A percentile compares a stretch with the other conserved stretches of the same genome.
Evolutionary conservation across 1,140 invertebrate genomes (phyloP).

Genomic region (Nasonia giraulti): DNA sequence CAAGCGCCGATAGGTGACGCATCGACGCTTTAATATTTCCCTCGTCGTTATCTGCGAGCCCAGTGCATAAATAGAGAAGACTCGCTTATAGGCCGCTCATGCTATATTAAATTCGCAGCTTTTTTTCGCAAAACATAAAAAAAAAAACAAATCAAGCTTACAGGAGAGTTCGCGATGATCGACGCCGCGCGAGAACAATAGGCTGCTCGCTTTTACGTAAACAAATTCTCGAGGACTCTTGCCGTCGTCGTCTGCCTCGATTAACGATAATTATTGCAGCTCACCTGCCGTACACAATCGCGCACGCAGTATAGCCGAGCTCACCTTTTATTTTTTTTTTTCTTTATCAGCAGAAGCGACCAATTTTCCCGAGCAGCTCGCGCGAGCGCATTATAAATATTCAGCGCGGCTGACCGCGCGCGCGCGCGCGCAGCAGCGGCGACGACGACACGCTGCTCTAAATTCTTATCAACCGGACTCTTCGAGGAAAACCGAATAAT

Average conservation of each 20-base stretch:
- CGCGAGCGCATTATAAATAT: slow-evolving; percentile 50
- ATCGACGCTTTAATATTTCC: too few species aligned
- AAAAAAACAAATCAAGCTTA: too few species aligned
- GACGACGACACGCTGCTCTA: slow-evolving; percentile 37
- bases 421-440: background rate
- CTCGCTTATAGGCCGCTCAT: too few species aligned
- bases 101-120: too few species aligned
- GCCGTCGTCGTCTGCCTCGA: background rate
- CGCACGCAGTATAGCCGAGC: too few species aligned
- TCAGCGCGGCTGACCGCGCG: slow-evolving; percentile 41
- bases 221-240: slow-evolving; percentile 38
- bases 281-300: background rate
- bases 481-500: slow-evolving; percentile 46
- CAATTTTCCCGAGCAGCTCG: slow-evolving; percentile 21
- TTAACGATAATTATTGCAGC: slow-evolving; percentile 46
- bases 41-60: too few species aligned
- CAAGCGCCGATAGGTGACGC: too few species aligned
- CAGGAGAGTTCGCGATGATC: background rate
- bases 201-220: slow-evolving; percentile 12
- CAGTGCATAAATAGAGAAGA: too few species aligned
- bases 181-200: slow-evolving; percentile 8
- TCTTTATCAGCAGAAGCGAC: slow-evolving; percentile 27
- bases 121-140: background rate
- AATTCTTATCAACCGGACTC: slow-evolving; percentile 46
- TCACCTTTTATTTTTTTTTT: slow-evolving; percentile 36